Base-by-base conservation (phyloP, 37 sponge, comb jelly and placozoan genomes). In the Oscarella lobularis region DNA sequence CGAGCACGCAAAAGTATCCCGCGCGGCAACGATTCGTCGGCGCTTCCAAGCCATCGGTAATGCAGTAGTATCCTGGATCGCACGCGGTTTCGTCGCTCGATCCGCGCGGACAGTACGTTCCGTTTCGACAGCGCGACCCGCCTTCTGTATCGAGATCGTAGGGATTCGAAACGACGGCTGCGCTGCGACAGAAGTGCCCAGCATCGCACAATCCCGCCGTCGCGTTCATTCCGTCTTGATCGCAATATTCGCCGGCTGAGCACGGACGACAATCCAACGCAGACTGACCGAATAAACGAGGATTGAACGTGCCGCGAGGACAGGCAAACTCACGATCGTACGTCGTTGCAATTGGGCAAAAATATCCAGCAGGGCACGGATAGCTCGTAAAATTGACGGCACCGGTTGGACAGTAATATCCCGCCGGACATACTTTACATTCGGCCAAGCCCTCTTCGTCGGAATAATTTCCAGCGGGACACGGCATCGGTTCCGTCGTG, bases 231-330 rank as follows among this genome's bases (percentile, higher is more conserved):
- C 71, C 71, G 6, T 4, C 6, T 30, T 35, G 6, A 5, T 4
- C 31, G 31, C 71, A 68, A 14, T 68, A 68, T 32, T 68, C 5
- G 71, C 71, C 71, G 31, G 31, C 29, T 34, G 6, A 5, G 33
- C 71, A 68, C 29, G 71, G 31, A 5, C 6, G 5, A 35, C 71
- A 68, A 35, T 20, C 31, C 5, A 14, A 5, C 4, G 33, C 4
- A 20, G 31, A 5, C 33, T 4, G 29, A 5, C 71, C 71, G 33
- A 4, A 4, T 4, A 14, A 30, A 34, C 4, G 29, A 68, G 27
- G 3, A 60, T 78, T 81, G 68, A 69, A 81, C 2, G 32, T 77
- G 3, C 81, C 81, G 5, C 38, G 67, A 14, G 81, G 76, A 66
- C 81, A 81, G 2, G 41, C 29, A 37, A 36, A 27, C 38, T 73